These are phyloP conservation scores for Polypedilum vanderplanki DNA, from an alignment of 1,140 invertebrate species.

Conservation along the genomic window DNA sequence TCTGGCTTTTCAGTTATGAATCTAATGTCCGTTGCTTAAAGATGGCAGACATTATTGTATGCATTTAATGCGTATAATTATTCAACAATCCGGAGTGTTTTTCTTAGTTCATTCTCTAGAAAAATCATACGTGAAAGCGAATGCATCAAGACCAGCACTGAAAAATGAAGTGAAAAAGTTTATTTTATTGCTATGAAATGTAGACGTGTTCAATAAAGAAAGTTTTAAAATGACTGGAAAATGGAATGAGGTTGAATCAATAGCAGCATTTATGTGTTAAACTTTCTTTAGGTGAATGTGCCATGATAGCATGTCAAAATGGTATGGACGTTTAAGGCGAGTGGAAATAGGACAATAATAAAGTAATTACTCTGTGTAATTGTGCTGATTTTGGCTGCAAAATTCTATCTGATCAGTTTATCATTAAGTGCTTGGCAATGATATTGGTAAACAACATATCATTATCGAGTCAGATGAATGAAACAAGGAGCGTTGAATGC, in stretches of 20 bases:
- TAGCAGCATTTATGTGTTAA: not conserved
- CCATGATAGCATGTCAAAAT: too few species aligned
- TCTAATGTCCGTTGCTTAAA: constrained; percentile 34
- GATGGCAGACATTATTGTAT: not conserved
- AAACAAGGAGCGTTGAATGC: not conserved
- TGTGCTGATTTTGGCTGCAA: not conserved
- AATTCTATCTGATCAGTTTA: constrained; percentile 9
- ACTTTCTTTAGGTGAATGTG: not conserved
- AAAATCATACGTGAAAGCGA: constrained; percentile 25
- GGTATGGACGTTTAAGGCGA: too few species aligned
- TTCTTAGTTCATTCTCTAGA: constrained; percentile 32
- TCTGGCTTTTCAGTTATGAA: constrained; percentile 41
- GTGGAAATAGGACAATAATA: not conserved
- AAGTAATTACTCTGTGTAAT: not conserved
- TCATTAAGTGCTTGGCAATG: not conserved
- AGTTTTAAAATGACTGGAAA: not conserved
- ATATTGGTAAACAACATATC: not conserved
- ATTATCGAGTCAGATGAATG: constrained; percentile 1
- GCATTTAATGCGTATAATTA: too few species aligned
- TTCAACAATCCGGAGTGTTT: constrained; percentile 36
- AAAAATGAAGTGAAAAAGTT: not conserved
- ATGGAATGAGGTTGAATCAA: not conserved
- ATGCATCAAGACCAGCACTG: constrained; percentile 1
- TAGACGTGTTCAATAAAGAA: not conserved
- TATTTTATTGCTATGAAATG: too few species aligned